Conservation (phyloP, 2,113 vertebrate species). For the Uropsilus gracilis region DNA sequence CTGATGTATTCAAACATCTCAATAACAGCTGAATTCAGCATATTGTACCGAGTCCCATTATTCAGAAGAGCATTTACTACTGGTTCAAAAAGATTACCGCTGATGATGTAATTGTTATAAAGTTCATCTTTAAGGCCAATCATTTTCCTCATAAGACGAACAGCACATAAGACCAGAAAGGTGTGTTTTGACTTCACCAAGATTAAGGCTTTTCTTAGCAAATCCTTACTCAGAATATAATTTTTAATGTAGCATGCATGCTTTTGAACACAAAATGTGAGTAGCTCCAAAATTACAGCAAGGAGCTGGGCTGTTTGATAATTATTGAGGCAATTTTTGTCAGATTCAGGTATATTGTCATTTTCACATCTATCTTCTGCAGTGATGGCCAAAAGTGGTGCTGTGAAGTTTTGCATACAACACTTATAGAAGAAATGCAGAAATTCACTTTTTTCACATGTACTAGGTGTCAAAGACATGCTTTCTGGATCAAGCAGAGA, state of each 20-base stretch:
- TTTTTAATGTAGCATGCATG: constrained; percentile 96
- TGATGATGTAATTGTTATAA: constrained; percentile 96
- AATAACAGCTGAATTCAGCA: constrained; percentile 96
- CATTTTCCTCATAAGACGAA: constrained; percentile 96
- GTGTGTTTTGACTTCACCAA: constrained; percentile 98
- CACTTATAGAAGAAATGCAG: constrained; percentile 97
- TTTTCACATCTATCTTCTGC: constrained; percentile 88
- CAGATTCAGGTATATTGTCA: constrained; percentile 87
- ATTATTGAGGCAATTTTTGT: constrained; percentile 92
- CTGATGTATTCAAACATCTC: constrained; percentile 97
- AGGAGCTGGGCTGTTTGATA: constrained; percentile 96
- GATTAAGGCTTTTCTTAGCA: constrained; percentile 93
- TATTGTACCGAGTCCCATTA: constrained; percentile 96
- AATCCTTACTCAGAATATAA: constrained; percentile 96
- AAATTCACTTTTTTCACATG: constrained; percentile 94
- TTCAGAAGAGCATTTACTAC: constrained; percentile 95
- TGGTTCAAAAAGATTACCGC: constrained; percentile 96
- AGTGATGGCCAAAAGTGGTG: constrained; percentile 93
- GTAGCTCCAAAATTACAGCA: constrained; percentile 94
- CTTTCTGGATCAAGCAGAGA: constrained; percentile 94
- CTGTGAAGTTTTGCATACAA: constrained; percentile 94
- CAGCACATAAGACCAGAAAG: constrained; percentile 93
- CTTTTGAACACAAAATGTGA: constrained; percentile 97
- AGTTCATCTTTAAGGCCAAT: constrained; percentile 95
- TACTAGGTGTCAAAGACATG: constrained; percentile 91